Percentiles rank a stretch among this genome's conserved stretches.
These are phyloP conservation scores for Artibeus jamaicensis DNA, from an alignment of 2,797 vertebrate genomes.

Conservation along the genomic window DNA sequence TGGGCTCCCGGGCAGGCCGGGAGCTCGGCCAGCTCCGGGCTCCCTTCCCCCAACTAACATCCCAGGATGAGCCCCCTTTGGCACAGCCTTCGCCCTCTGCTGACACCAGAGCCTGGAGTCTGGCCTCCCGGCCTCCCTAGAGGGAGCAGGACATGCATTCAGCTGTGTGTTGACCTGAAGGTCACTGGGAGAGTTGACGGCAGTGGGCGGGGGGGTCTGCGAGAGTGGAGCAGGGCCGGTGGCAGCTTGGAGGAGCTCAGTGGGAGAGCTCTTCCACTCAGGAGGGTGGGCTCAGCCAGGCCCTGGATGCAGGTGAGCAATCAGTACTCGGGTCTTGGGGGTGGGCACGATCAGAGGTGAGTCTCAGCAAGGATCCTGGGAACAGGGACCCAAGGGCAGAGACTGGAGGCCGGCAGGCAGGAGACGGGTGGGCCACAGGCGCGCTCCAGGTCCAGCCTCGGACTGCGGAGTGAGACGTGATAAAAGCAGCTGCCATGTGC, in stretches of 20 bases:
- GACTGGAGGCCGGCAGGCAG: too few relatives aligned
- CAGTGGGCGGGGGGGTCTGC: rapidly evolving
- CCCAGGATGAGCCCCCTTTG: neutral
- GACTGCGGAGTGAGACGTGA: neutral
- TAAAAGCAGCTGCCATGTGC: neutral
- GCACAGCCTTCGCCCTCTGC: neutral
- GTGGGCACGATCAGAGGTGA: neutral
- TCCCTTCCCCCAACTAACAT: too few relatives aligned
- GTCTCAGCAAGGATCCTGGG: neutral
- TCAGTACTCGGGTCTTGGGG: neutral
- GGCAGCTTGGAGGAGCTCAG: neutral
- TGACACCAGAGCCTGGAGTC: too few relatives aligned
- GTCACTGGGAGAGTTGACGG: constrained; percentile 87
- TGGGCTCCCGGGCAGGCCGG: neutral
- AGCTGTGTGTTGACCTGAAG: constrained; percentile 88
- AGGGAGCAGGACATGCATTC: constrained; percentile 81
- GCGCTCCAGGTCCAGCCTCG: neutral
- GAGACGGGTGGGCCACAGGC: neutral
- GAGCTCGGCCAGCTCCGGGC: neutral
- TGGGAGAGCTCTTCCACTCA: neutral
- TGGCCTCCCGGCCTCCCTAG: neutral
- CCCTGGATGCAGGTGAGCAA: neutral
- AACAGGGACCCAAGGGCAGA: neutral
- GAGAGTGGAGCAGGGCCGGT: neutral
- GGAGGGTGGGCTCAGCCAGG: neutral